Evolutionary conservation across 2,113 vertebrate genomes (phyloP).

Genomic region (Amblyornis subalaris): DNA sequence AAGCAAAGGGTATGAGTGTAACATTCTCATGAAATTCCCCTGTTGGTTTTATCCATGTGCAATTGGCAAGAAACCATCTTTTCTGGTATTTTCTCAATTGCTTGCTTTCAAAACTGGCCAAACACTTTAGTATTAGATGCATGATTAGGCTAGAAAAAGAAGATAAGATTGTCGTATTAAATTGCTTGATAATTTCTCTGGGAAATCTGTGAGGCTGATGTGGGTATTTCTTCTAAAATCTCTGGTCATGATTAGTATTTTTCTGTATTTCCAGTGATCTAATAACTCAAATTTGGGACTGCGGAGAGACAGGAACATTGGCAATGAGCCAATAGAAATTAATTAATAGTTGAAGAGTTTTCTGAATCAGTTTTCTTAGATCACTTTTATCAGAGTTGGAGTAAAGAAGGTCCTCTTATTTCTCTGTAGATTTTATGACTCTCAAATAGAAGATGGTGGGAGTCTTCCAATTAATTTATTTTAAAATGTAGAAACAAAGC

Average conservation of each 20-base stretch:
- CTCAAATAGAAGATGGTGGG: neutral
- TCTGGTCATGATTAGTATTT: neutral
- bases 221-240: neutral
- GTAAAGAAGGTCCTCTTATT: neutral
- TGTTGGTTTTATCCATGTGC: fast-evolving
- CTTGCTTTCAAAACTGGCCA: neutral
- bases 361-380: neutral
- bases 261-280: neutral
- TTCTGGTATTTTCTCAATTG: neutral
- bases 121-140: neutral
- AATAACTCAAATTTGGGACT: neutral
- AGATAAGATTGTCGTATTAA: neutral
- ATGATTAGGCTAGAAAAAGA: neutral
- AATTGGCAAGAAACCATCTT: neutral
- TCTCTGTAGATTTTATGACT: neutral
- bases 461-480: neutral
- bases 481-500: neutral
- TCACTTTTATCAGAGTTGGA: neutral
- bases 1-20: neutral
- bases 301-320: neutral
- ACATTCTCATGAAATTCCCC: neutral
- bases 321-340: neutral
- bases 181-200: neutral
- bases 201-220: neutral
- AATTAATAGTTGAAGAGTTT: neutral